phyloP scores from a whole-genome alignment of 1,140 invertebrate genomes.

The Pseudomyrmex concolor region DNA sequence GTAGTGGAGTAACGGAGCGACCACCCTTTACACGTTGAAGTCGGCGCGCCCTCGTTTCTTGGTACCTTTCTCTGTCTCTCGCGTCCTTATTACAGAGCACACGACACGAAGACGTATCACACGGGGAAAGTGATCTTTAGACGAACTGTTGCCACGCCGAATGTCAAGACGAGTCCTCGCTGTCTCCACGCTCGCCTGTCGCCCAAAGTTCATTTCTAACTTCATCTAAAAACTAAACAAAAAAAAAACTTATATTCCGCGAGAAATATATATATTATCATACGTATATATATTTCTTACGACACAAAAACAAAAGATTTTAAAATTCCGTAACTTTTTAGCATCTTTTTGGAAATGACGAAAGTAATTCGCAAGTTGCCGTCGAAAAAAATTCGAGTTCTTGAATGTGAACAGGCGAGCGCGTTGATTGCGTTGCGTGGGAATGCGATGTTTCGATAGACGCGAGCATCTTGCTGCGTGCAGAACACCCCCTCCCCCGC shows the following conservation, averaged over 20 bases:
- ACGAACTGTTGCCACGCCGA: constrained; percentile 64
- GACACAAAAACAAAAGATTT: too few relatives aligned
- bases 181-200: constrained; percentile 14
- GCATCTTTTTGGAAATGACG: not conserved
- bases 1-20: not conserved
- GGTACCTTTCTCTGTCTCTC: constrained; percentile 73
- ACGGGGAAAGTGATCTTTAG: constrained; percentile 75
- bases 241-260: too few relatives aligned
- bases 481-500: constrained; percentile 60
- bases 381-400: not conserved
- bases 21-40: constrained; percentile 23
- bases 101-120: constrained; percentile 78
- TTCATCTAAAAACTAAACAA: not conserved
- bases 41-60: constrained; percentile 64
- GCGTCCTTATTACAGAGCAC: constrained; percentile 65
- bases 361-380: not conserved
- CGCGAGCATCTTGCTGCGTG: constrained; percentile 83
- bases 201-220: constrained; percentile 14
- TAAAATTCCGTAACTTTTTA: not conserved
- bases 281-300: too few relatives aligned
- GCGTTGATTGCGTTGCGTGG: constrained; percentile 48
- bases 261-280: too few relatives aligned
- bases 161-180: constrained; percentile 51
- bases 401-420: not conserved
- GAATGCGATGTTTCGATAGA: constrained; percentile 73